phyloP scores from a whole-genome alignment of 1,140 invertebrate genomes.

The Drosophila murphyi region DNA sequence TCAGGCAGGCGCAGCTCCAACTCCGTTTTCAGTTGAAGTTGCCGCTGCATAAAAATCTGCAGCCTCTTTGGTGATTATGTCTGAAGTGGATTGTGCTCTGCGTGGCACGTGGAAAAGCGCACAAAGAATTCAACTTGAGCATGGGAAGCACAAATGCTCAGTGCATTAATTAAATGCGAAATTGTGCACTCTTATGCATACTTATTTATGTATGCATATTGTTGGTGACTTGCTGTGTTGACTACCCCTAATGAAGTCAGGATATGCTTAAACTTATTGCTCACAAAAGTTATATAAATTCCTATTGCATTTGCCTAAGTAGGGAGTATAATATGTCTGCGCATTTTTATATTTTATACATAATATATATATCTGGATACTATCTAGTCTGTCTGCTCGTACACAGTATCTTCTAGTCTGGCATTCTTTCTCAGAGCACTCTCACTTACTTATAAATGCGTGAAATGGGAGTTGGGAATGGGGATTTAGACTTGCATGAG shows the following conservation, averaged over 20 bases:
- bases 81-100: slow-evolving; percentile 57
- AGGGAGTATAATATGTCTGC: too few relatives aligned
- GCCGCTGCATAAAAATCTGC: not conserved
- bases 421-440: too few relatives aligned
- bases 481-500: too few relatives aligned
- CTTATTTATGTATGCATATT: slow-evolving; percentile 29
- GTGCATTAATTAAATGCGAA: slow-evolving; percentile 75
- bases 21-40: not conserved
- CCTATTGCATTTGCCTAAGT: too few relatives aligned
- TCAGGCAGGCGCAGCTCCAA: slow-evolving; percentile 4
- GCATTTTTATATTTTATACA: too few relatives aligned
- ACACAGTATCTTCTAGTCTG: too few relatives aligned
- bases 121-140: slow-evolving; percentile 41
- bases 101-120: slow-evolving; percentile 1
- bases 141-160: slow-evolving; percentile 44
- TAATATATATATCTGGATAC: too few relatives aligned
- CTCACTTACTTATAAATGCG: too few relatives aligned
- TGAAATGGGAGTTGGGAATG: too few relatives aligned
- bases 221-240: slow-evolving; percentile 9
- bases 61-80: slow-evolving; percentile 57
- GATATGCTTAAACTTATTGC: slow-evolving; percentile 16
- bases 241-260: slow-evolving; percentile 16
- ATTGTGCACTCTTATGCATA: slow-evolving; percentile 27
- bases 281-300: too few relatives aligned
- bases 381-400: too few relatives aligned